Percentiles rank a stretch among this genome's conserved stretches.
Conservation (phyloP, 1,140 invertebrate species). For the Plodia interpunctella region DNA sequence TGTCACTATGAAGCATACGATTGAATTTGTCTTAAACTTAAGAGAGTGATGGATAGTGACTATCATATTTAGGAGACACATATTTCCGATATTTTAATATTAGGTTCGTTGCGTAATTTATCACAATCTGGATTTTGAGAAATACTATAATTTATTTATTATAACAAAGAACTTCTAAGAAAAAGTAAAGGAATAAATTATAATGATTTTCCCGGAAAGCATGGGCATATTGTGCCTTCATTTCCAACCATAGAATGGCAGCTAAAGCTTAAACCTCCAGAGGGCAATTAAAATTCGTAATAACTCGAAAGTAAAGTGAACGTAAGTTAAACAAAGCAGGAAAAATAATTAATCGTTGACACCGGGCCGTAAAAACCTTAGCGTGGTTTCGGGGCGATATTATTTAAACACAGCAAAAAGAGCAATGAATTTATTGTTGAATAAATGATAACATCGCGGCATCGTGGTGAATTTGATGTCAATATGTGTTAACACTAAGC, state of each 20-base stretch:
- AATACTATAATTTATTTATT: too few species aligned
- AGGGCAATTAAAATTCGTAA: conserved; percentile 66
- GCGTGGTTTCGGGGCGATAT: conserved; percentile 35
- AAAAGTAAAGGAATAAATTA: too few species aligned
- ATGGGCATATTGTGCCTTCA: background rate
- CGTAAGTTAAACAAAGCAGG: conserved; percentile 66
- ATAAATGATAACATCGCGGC: conserved; percentile 76
- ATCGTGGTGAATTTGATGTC: conserved; percentile 76
- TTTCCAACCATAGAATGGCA: conserved; percentile 23
- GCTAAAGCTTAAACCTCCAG: conserved; percentile 30
- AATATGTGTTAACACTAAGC: conserved; percentile 78
- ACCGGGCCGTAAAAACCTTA: conserved; percentile 47
- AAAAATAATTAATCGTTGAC: conserved; percentile 69
- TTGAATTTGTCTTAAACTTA: background rate
- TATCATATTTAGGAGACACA: background rate
- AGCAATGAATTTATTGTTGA: conserved; percentile 67
- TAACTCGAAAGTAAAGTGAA: conserved; percentile 61
- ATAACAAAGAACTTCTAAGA: too few species aligned
- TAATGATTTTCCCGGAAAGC: too few species aligned
- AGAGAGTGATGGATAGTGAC: background rate
- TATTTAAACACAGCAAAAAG: conserved; percentile 53
- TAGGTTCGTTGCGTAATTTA: too few species aligned
- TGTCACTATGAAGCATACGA: background rate
- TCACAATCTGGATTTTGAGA: too few species aligned
- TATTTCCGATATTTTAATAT: background rate